phyloP scores from a whole-genome alignment of 2,113 vertebrate species.

The human (Homo sapiens) region DNA sequence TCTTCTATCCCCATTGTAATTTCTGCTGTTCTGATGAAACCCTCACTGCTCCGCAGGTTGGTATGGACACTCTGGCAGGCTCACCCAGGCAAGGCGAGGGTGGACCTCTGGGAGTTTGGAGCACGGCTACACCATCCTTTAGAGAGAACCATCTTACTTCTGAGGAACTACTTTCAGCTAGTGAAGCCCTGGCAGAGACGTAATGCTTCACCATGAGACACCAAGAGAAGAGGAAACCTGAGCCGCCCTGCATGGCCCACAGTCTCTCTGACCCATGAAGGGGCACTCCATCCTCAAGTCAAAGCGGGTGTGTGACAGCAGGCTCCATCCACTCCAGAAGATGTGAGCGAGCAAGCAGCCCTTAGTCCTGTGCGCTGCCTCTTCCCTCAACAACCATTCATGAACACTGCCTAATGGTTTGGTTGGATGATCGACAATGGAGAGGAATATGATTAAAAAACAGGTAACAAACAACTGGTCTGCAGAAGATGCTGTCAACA shows the following conservation, averaged over 20 bases:
- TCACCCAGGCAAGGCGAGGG: accelerated
- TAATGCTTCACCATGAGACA: not conserved
- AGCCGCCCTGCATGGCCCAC: not conserved
- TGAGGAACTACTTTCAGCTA: not conserved
- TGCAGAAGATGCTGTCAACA: not conserved
- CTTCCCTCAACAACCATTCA: not conserved
- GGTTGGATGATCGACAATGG: no score
- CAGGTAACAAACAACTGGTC: not conserved
- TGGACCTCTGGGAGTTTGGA: no score
- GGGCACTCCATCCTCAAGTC: accelerated
- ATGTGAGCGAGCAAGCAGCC: accelerated
- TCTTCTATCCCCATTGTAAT: not conserved
- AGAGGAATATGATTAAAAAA: not conserved
- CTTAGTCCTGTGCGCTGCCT: not conserved
- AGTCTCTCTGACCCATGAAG: no score
- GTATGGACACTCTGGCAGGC: not conserved
- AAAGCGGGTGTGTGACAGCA: not conserved
- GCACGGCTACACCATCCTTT: not conserved
- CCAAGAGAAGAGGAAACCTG: not conserved
- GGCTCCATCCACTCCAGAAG: not conserved
- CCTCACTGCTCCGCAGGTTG: not conserved
- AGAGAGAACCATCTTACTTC: not conserved
- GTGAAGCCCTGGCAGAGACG: not conserved
- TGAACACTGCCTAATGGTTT: accelerated
- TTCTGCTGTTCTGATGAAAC: not conserved